These are phyloP conservation scores for Hirudo medicinalis DNA, from an alignment of 1,140 invertebrate genomes.

Conservation along the genomic window DNA sequence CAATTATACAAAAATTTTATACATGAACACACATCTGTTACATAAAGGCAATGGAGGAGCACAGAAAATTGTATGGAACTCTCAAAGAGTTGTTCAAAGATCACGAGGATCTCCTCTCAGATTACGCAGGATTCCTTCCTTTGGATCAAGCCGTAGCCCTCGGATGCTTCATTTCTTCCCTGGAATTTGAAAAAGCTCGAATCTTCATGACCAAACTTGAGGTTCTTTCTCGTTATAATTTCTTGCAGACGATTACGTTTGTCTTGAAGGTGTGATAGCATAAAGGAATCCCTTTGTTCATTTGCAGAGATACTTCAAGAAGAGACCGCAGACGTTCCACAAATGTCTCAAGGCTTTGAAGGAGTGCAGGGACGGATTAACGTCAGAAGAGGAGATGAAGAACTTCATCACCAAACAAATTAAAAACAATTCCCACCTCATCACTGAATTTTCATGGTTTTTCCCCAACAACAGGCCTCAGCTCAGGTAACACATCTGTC, in stretches of 20 bases:
- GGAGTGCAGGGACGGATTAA: background rate
- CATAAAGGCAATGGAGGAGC: too few relatives aligned
- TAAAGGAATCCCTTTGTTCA: background rate
- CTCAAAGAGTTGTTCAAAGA: too few relatives aligned
- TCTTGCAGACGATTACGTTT: background rate
- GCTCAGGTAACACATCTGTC: too few relatives aligned
- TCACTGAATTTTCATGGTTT: conserved; percentile 2
- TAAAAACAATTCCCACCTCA: background rate
- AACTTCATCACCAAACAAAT: background rate
- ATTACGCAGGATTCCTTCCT: too few relatives aligned
- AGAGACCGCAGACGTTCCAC: background rate
- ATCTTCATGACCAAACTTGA: background rate
- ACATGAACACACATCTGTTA: too few relatives aligned
- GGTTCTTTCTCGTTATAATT: background rate
- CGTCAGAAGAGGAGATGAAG: background rate
- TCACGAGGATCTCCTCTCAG: too few relatives aligned
- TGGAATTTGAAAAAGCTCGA: conserved; percentile 9
- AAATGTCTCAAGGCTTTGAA: background rate
- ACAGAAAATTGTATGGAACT: too few relatives aligned
- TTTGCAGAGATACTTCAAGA: conserved; percentile 5
- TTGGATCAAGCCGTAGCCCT: too few relatives aligned
- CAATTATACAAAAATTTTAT: too few relatives aligned
- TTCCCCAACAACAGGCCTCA: background rate
- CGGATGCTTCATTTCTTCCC: background rate
- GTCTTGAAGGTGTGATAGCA: background rate